Base-by-base conservation (phyloP, 2,888 invertebrate genomes). In the Drosophila bunnanda region DNA sequence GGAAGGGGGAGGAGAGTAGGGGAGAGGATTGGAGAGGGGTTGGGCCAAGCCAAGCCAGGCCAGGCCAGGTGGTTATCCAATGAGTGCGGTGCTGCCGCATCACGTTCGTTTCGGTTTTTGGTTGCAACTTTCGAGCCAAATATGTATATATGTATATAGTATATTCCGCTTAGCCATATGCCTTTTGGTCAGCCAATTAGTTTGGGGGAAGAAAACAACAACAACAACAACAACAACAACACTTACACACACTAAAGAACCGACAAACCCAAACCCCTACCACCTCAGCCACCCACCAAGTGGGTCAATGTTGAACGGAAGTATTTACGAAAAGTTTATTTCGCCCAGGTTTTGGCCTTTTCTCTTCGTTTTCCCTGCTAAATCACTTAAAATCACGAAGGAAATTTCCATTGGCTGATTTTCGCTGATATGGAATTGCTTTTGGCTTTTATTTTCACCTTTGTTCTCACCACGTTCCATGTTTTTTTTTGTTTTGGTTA, bases 121-220 rank as follows among this genome's bases (percentile, higher is more conserved):
- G 36, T 20, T 53, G 67, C 62, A 61, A 61, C 30, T 75, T 82
- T 76, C 62, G 55, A 71, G 64, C 68, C 69, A 75, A 46, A 39
- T 50, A 75, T 82, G 70, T 15, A 25, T 25, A 48, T 17, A 28
- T 30, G 43, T 20, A 22, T 25, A 25, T 25, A 25, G 25, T 25
- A 20, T 46, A 46, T 58, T 28, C 28, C 41, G 17, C 22, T 54
- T 64, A 44, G 50, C 70, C 60, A 10, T 25, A 30, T 54, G 57
- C 44, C 57, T 46, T 50, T 60, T 55, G 44, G 48, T 69, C 54
- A 43, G 62, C 72, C 72, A 72, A 71, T 72, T 72, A 71, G 71
- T 44, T 66, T 66, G 30, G 32, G 25, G 25, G 25, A 4, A 25
- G 4, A 34, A 8, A 10, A 22, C n/a, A n/a, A n/a, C n/a, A n/a